Conservation (phyloP, 2,113 vertebrate species). For the Nycticryphes semicollaris region DNA sequence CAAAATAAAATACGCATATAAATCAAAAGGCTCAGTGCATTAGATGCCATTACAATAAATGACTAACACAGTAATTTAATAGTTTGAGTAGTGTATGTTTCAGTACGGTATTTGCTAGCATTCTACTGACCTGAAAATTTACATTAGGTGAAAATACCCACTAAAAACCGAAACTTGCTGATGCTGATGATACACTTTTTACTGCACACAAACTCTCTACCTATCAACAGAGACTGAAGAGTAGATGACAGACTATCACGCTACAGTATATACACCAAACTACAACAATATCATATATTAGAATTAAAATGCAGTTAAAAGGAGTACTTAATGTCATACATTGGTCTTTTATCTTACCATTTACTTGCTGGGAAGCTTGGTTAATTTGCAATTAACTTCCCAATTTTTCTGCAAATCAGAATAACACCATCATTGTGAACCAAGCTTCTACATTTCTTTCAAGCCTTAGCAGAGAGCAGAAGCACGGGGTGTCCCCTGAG, state of each 20-base stretch:
- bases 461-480: neutral
- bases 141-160: constrained; percentile 19
- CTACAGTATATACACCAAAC: constrained; percentile 18
- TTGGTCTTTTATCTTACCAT: neutral
- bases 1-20: constrained; percentile 71
- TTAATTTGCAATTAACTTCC: neutral
- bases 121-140: constrained; percentile 45
- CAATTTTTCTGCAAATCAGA: neutral
- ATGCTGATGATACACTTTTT: constrained; percentile 31
- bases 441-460: neutral
- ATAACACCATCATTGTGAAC: neutral
- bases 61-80: constrained; percentile 61
- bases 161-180: constrained; percentile 38
- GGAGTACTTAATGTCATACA: neutral
- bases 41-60: constrained; percentile 68
- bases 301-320: constrained; percentile 10
- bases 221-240: neutral
- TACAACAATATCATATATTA: neutral
- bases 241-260: neutral
- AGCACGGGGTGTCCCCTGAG: neutral
- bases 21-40: constrained; percentile 68
- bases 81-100: constrained; percentile 58
- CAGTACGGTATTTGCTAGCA: constrained; percentile 52
- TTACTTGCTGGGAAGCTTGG: neutral
- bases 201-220: constrained; percentile 24